These are phyloP conservation scores for Theonella swinhoei DNA, from an alignment of 37 sponge, comb jelly and placozoan genomes.

Conservation along the genomic window DNA sequence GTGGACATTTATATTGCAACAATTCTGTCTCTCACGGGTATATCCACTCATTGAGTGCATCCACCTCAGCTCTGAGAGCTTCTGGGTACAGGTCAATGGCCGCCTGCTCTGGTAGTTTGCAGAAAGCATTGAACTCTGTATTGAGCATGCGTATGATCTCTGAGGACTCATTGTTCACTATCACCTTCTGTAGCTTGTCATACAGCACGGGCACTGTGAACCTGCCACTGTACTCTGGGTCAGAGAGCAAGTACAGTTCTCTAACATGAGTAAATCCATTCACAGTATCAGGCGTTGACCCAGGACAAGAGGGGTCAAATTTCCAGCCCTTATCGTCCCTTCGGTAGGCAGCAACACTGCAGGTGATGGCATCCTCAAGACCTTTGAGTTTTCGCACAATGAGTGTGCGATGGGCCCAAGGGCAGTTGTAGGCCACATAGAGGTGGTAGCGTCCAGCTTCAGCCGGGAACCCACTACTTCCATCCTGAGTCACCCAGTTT, in stretches of 20 bases:
- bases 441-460: conserved; percentile 75
- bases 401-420: conserved; percentile 81
- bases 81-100: conserved; percentile 70
- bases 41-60: conserved; percentile 72
- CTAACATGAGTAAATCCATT: conserved; percentile 54
- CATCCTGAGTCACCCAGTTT: conserved; percentile 38
- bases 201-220: conserved; percentile 75
- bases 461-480: conserved; percentile 36
- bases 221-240: conserved; percentile 61
- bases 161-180: conserved; percentile 80
- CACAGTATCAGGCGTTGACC: conserved; percentile 60
- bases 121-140: conserved; percentile 74
- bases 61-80: conserved; percentile 60
- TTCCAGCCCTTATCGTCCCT: conserved; percentile 57
- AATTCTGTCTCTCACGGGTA: conserved; percentile 55
- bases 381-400: conserved; percentile 70
- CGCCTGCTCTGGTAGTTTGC: conserved; percentile 40
- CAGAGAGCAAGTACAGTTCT: conserved; percentile 59
- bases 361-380: conserved; percentile 60
- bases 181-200: conserved; percentile 60
- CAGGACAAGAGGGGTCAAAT: conserved; percentile 48
- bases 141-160: conserved; percentile 83
- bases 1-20: too few relatives aligned
- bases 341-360: conserved; percentile 58
- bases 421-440: conserved; percentile 78